A percentile compares a stretch with the other conserved stretches of the same genome.
These are phyloP conservation scores for Cynodonichthys magdalenae DNA, from an alignment of 2,797 vertebrate genomes.

Conservation along the genomic window DNA sequence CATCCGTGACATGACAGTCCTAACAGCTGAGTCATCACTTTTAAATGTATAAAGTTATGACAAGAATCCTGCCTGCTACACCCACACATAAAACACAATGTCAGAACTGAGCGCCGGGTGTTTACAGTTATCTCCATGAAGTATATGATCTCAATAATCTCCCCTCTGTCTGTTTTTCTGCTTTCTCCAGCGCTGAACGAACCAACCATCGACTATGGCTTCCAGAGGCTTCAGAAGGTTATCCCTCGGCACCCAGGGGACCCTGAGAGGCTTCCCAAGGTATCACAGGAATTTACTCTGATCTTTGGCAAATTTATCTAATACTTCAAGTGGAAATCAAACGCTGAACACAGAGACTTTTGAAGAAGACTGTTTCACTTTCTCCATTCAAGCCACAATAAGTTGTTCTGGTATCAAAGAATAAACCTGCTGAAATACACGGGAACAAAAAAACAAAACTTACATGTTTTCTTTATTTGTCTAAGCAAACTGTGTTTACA, in stretches of 20 bases:
- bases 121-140: slow-evolving; percentile 12
- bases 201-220: slow-evolving; percentile 98
- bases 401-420: slow-evolving; percentile 32
- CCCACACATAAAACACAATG: not conserved
- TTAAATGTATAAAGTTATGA: not conserved
- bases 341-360: not conserved
- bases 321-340: not conserved
- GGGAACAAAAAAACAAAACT: slow-evolving; percentile 13
- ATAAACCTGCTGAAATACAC: slow-evolving; percentile 7
- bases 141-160: slow-evolving; percentile 17
- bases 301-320: not conserved
- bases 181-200: slow-evolving; percentile 89
- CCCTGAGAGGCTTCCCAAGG: slow-evolving; percentile 97
- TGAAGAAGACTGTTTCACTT: slow-evolving; percentile 14
- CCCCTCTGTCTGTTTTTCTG: slow-evolving; percentile 20
- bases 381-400: not conserved
- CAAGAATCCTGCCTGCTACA: slow-evolving; percentile 9
- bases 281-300: slow-evolving; percentile 51
- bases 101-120: slow-evolving; percentile 3
- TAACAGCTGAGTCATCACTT: no score
- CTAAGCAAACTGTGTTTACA: slow-evolving; percentile 31
- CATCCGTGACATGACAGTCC: no score
- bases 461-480: slow-evolving; percentile 34
- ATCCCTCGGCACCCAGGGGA: slow-evolving; percentile 97
- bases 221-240: slow-evolving; percentile 98